Base-by-base conservation (phyloP, 2,888 invertebrate species). In the Uropetala carovei region DNA sequence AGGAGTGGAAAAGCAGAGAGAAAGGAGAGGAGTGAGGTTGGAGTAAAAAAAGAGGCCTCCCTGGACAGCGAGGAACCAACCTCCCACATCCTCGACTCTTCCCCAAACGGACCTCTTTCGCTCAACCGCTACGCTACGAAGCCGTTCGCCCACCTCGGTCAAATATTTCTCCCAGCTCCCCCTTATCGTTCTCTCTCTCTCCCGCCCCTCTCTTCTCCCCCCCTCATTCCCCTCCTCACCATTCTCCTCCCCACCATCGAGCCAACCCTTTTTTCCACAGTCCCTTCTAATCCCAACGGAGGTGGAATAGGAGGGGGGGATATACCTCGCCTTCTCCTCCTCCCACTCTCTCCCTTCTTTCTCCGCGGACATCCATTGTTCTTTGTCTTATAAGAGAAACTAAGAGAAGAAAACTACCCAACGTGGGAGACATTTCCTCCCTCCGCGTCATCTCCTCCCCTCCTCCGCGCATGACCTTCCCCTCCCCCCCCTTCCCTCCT, bases 341-440 rank as follows among this genome's bases (percentile, higher is more conserved):
- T 13, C 83, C 13, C 43, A 16, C 83, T 18, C 30, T 82, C 43
- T 22, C 43, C 82, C 9, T n/a, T 43, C 68, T 18, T 68, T 68
- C 68, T 68, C 75, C 27, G 22, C 75, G 11, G 75, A 75, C 75
- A 75, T 75, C 75, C 75, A 75, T 75, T 75, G 75, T 75, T 75
- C 75, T 75, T 75, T 75, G 75, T 75, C 75, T 75, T 75, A 75
- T 75, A 75, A 75, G 75, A 75, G 75, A 27, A 75, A 27, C 22
- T 75, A 75, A 75, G 75, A 75, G 75, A 27, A 75, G 75, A 75
- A n/a, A 75, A 75, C 75, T 75, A 75, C 75, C 27, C 43, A n/a
- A 30, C 83, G 43, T 57, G 18, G 56, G 83, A 57, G 83, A 43
- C 83, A 16, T 83, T 57, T 57, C 83, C 83, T 56, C 43, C 43